Evolutionary conservation across 2,888 invertebrate species (phyloP).

Genomic region (Escarpia spicata): DNA sequence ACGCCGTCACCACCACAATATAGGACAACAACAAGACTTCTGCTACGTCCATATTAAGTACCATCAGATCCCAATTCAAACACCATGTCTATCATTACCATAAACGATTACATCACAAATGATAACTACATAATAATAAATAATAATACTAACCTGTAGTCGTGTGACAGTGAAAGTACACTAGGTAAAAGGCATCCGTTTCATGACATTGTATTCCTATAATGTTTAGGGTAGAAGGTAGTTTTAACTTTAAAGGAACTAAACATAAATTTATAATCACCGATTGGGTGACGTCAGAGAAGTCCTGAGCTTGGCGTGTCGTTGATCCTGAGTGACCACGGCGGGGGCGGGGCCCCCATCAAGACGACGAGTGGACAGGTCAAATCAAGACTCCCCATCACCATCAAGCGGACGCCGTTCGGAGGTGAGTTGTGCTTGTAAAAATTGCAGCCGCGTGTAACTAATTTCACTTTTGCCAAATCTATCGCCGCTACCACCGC

Average conservation of each 20-base stretch:
- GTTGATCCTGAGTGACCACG: conserved; percentile 31
- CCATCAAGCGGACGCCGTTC: conserved; percentile 43
- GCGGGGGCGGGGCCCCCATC: conserved; percentile 50
- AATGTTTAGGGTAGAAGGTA: too few relatives aligned
- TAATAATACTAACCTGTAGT: too few relatives aligned
- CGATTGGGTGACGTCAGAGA: background rate
- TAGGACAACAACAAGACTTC: background rate
- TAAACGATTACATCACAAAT: too few relatives aligned
- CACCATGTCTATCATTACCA: background rate
- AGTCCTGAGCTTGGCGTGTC: background rate
- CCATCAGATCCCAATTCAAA: background rate
- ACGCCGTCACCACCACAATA: background rate
- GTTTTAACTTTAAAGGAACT: too few relatives aligned
- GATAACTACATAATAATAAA: too few relatives aligned
- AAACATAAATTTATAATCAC: background rate
- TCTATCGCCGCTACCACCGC: background rate
- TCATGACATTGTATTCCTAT: too few relatives aligned
- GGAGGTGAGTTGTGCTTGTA: conserved; percentile 42
- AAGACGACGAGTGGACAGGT: conserved; percentile 43
- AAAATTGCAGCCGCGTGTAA: background rate
- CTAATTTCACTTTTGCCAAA: background rate
- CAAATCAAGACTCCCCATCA: conserved; percentile 44
- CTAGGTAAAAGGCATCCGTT: too few relatives aligned
- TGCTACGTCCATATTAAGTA: background rate
- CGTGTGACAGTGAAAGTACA: too few relatives aligned